Conservation (phyloP, 1,140 invertebrate genomes). For the Aphaenogaster rudis region DNA sequence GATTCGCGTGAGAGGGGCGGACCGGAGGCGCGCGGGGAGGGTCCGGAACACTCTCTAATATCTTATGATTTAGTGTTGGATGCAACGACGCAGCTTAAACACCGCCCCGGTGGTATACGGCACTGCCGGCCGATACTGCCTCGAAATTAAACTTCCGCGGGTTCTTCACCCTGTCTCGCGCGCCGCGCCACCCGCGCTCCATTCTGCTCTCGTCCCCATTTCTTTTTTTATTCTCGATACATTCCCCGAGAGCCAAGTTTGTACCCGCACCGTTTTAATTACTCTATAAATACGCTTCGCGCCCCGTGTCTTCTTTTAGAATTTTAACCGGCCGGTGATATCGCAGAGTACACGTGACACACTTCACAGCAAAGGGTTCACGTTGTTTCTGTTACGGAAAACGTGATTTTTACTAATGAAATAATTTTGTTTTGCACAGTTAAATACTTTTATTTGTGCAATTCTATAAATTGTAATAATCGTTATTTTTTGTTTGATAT, state of each 20-base stretch:
- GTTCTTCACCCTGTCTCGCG: slow-evolving; percentile 54
- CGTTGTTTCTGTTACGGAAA: background rate
- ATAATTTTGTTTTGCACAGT: background rate
- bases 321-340: slow-evolving; percentile 38
- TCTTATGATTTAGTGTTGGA: slow-evolving; percentile 85
- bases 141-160: slow-evolving; percentile 83
- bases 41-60: slow-evolving; percentile 80
- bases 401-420: slow-evolving; percentile 7
- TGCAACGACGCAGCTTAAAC: slow-evolving; percentile 82
- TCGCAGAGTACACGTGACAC: background rate
- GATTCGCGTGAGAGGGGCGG: slow-evolving; percentile 65
- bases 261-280: slow-evolving; percentile 70
- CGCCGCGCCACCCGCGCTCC: background rate
- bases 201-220: slow-evolving; percentile 3
- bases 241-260: slow-evolving; percentile 56
- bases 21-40: slow-evolving; percentile 46
- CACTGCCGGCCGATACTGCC: slow-evolving; percentile 77
- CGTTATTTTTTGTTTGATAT: background rate
- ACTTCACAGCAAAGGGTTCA: background rate
- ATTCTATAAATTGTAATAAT: background rate
- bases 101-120: slow-evolving; percentile 65
- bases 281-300: slow-evolving; percentile 57
- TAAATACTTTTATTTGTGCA: background rate
- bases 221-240: slow-evolving; percentile 31
- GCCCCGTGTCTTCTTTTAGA: slow-evolving; percentile 27